phyloP scores from a whole-genome alignment of 2,113 vertebrate genomes.

The Cyrtonyx montezumae region DNA sequence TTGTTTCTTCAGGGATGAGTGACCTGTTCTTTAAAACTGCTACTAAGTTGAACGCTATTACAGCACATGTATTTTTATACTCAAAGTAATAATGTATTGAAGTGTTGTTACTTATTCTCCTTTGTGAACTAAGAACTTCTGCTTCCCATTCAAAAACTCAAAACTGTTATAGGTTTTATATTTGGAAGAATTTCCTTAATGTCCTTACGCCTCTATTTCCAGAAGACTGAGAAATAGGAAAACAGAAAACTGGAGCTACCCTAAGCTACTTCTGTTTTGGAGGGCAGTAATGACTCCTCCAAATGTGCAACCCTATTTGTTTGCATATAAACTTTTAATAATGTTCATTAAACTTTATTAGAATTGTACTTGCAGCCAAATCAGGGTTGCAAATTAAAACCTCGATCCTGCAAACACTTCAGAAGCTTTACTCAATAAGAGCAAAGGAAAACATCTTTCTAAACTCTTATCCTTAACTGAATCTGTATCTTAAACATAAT shows the following conservation, averaged over 20 bases:
- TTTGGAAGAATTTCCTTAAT: background rate
- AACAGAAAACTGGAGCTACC: slow-evolving; percentile 35
- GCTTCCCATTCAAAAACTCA: background rate
- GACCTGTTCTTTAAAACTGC: background rate
- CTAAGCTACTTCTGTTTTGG: slow-evolving; percentile 24
- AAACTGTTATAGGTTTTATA: rapidly evolving
- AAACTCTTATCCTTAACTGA: background rate
- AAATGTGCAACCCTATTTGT: slow-evolving; percentile 52
- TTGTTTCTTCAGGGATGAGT: background rate
- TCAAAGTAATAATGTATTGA: rapidly evolving
- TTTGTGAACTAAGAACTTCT: background rate
- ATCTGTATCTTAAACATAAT: background rate
- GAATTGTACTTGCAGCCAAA: slow-evolving; percentile 59
- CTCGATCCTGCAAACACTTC: slow-evolving; percentile 41
- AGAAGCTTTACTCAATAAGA: slow-evolving; percentile 11
- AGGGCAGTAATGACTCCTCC: slow-evolving; percentile 39
- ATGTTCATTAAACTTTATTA: slow-evolving; percentile 75
- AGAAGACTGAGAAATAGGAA: no score
- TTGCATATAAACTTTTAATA: slow-evolving; percentile 74
- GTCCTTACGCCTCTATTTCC: background rate
- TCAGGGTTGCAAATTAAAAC: slow-evolving; percentile 61
- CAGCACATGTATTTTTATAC: rapidly evolving
- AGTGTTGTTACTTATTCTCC: background rate
- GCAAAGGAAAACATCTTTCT: background rate
- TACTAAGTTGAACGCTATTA: background rate